Conservation (phyloP, 2,113 vertebrate species). For the Vicugna pacos region DNA sequence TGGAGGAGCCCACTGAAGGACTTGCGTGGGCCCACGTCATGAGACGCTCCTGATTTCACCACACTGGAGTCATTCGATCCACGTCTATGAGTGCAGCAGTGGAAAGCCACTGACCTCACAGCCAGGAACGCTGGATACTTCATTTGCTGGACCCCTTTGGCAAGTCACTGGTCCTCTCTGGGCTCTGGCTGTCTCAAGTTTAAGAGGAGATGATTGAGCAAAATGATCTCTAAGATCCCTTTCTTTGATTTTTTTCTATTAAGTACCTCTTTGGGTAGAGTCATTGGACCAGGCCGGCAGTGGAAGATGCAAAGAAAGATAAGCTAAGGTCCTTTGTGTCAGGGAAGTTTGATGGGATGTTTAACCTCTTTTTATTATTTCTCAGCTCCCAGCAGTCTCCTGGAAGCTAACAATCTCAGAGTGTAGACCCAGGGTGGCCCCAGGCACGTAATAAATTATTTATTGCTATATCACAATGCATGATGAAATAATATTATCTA, state of each 20-base stretch:
- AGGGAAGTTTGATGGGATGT: neutral
- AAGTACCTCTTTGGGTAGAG: neutral
- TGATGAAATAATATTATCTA: neutral
- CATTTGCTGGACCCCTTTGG: neutral
- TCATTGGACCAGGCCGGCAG: neutral
- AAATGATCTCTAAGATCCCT: neutral
- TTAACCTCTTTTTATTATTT: neutral
- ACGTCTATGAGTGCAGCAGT: neutral
- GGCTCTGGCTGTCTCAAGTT: constrained; percentile 4
- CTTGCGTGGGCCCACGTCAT: neutral
- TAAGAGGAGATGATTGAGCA: constrained; percentile 3
- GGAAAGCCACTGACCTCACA: neutral
- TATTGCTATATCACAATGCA: neutral
- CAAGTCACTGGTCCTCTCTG: neutral
- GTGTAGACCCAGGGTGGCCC: neutral
- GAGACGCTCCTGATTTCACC: neutral
- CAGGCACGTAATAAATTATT: neutral
- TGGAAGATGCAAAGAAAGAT: neutral
- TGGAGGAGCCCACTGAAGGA: neutral
- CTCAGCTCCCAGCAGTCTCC: neutral
- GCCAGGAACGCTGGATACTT: neutral
- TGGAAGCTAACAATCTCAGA: neutral
- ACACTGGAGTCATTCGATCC: neutral
- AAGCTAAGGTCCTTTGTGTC: neutral
- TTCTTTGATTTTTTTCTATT: neutral